Evolutionary conservation across 1,140 invertebrate genomes (phyloP).

Genomic region (Nephila pilipes): DNA sequence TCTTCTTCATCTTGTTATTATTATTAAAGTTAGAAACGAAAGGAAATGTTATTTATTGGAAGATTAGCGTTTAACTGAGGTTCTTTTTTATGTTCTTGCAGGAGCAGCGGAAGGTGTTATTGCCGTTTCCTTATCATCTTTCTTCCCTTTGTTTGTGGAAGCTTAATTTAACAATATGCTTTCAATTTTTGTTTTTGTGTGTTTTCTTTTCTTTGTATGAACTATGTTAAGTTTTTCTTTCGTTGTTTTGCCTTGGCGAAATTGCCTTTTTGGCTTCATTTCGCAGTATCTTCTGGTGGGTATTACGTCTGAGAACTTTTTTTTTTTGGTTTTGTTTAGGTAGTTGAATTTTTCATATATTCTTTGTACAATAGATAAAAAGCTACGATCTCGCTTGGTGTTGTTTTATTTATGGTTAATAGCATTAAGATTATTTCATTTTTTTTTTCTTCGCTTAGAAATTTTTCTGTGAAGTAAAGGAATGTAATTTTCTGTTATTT

Average conservation of each 20-base stretch:
- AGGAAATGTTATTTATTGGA: constrained; percentile 48
- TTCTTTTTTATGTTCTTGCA: background rate
- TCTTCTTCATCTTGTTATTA: background rate
- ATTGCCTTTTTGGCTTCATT: background rate
- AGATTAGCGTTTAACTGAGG: constrained; percentile 38
- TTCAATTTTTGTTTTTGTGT: background rate
- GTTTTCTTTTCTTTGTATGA: background rate
- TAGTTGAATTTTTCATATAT: background rate
- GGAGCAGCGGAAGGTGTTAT: background rate
- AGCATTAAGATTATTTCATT: too few species aligned
- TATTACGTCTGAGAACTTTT: background rate
- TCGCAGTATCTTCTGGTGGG: background rate
- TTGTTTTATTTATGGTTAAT: too few species aligned
- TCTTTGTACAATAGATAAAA: too few species aligned
- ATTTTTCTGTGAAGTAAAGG: too few species aligned
- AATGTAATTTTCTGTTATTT: too few species aligned
- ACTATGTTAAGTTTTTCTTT: background rate
- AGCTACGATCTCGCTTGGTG: too few species aligned
- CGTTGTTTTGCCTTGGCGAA: background rate
- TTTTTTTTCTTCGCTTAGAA: too few species aligned
- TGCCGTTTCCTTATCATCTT: background rate
- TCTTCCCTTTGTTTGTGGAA: background rate
- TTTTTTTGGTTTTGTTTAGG: background rate
- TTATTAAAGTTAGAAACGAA: background rate
- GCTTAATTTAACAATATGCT: constrained; percentile 12